A percentile compares a stretch with the other conserved stretches of the same genome.
Conservation (phyloP, 2,888 invertebrate species). For the Amphipyra tragopoginis region DNA sequence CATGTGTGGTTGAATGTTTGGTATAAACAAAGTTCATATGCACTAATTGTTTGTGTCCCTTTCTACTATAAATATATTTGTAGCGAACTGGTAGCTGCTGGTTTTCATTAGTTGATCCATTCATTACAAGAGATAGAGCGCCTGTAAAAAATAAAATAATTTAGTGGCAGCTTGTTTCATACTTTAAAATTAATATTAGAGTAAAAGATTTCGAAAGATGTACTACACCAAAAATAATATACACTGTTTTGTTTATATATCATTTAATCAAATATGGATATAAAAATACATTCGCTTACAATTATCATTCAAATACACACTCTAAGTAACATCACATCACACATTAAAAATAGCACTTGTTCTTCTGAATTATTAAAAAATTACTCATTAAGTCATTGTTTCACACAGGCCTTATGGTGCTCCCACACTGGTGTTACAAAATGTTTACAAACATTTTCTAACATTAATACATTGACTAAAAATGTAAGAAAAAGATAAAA, state of each 20-base stretch:
- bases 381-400: constrained; percentile 39
- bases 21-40: constrained; percentile 89
- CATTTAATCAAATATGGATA: constrained; percentile 72
- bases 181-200: not conserved
- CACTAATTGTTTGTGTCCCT: constrained; percentile 88
- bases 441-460: no score
- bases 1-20: constrained; percentile 88
- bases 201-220: not conserved
- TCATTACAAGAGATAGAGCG: constrained; percentile 84
- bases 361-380: constrained; percentile 37
- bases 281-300: constrained; percentile 75
- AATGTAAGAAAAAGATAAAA: no score
- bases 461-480: no score
- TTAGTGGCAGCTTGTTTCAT: not conserved
- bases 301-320: constrained; percentile 67
- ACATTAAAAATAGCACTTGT: constrained; percentile 64
- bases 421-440: no score
- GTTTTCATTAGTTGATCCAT: constrained; percentile 79
- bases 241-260: constrained; percentile 51
- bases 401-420: constrained; percentile 46
- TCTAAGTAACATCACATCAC: constrained; percentile 72
- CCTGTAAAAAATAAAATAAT: constrained; percentile 69
- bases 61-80: constrained; percentile 88
- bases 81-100: constrained; percentile 81
- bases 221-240: constrained; percentile 17